These are phyloP conservation scores for Podarcis muralis DNA, from an alignment of 2,113 vertebrate species.

Conservation along the genomic window DNA sequence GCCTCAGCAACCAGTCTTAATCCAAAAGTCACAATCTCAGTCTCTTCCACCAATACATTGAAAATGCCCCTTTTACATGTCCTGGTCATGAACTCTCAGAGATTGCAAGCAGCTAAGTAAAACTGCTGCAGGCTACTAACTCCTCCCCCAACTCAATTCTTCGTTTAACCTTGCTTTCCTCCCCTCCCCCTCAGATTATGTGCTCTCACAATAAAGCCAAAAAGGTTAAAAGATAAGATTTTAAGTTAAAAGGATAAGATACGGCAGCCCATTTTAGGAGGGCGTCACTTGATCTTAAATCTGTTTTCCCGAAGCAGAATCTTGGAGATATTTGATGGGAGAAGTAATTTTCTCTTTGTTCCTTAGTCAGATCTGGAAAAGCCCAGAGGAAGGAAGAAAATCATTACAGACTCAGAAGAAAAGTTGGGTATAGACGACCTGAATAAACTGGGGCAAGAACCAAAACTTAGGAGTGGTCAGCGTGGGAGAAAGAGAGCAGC, in stretches of 20 bases:
- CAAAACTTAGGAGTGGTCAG: slow-evolving; percentile 83
- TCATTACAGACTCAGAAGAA: slow-evolving; percentile 82
- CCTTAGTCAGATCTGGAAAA: slow-evolving; percentile 87
- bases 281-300: not conserved
- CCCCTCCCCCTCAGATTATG: too few species aligned
- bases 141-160: too few species aligned
- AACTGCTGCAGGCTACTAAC: too few species aligned
- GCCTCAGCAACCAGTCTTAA: too few species aligned
- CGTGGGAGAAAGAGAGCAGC: slow-evolving; percentile 89
- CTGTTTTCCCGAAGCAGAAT: not conserved
- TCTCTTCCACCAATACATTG: not conserved
- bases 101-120: too few species aligned
- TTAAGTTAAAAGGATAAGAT: not conserved
- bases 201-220: too few species aligned
- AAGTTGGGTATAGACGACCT: slow-evolving; percentile 81
- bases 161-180: too few species aligned
- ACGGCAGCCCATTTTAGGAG: not conserved
- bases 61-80: not conserved
- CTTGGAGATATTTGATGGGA: slow-evolving; percentile 20
- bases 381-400: slow-evolving; percentile 90
- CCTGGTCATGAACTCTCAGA: too few species aligned
- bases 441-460: slow-evolving; percentile 82
- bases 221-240: not conserved
- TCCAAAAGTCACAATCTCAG: not conserved
- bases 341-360: slow-evolving; percentile 39